Evolutionary conservation across 2,797 vertebrate species (phyloP).

Genomic region (Myripristis jacobus): DNA sequence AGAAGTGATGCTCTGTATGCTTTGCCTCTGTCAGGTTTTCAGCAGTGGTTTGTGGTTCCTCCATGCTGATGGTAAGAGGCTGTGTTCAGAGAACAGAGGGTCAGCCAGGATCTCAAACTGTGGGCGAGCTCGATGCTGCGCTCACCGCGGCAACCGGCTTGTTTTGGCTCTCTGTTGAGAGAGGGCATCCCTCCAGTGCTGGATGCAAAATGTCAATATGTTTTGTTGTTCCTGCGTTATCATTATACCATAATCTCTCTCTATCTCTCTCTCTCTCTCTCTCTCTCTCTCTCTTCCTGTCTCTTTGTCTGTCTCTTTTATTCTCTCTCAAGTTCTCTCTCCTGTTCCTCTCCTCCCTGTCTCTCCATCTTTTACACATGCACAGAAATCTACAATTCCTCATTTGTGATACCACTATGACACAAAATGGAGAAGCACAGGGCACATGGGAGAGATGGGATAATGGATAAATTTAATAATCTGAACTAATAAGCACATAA

Average conservation of each 20-base stretch:
- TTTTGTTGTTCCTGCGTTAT: not conserved
- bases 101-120: conserved; percentile 22
- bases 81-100: conserved; percentile 50
- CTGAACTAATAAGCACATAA: not conserved
- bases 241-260: not conserved
- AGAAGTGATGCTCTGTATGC: not conserved
- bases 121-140: conserved; percentile 29
- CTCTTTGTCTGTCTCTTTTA: not conserved
- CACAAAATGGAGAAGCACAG: not conserved
- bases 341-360: not conserved
- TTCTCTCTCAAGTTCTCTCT: not conserved
- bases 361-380: not conserved
- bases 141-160: conserved; percentile 13
- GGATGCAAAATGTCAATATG: not conserved
- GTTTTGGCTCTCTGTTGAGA: conserved; percentile 3
- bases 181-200: conserved; percentile 17
- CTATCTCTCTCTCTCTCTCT: not conserved
- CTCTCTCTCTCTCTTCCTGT: not conserved
- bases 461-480: not conserved
- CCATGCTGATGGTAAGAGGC: conserved; percentile 39
- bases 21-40: conserved; percentile 28
- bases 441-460: not conserved
- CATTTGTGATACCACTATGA: not conserved
- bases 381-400: not conserved
- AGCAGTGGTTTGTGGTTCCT: conserved; percentile 28